Conservation (phyloP, 2,113 vertebrate species). For the Equus quagga region DNA sequence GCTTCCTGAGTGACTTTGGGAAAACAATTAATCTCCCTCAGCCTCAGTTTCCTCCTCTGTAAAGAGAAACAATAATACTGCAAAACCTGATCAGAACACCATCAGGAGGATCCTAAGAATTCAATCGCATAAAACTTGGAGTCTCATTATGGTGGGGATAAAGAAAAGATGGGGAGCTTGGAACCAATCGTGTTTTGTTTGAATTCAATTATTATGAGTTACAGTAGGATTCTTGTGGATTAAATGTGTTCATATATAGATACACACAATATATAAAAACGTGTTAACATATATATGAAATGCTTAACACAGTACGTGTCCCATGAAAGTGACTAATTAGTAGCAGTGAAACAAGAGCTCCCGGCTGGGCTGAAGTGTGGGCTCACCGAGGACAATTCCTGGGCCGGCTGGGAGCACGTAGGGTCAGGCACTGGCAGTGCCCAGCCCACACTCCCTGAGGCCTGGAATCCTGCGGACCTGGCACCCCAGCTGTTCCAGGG, state of each 20-base stretch:
- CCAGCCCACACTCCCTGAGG: neutral
- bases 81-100: neutral
- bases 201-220: neutral
- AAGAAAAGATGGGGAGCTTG: neutral
- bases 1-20: neutral
- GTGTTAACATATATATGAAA: neutral
- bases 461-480: neutral
- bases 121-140: neutral
- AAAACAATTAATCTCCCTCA: neutral
- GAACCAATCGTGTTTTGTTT: rapidly evolving
- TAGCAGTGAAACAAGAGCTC: neutral
- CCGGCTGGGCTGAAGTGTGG: neutral
- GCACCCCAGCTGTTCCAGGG: neutral
- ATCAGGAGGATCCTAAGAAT: neutral
- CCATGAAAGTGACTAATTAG: neutral
- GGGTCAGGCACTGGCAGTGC: no score
- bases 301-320: neutral
- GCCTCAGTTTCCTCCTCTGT: neutral
- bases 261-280: neutral
- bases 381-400: neutral
- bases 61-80: neutral
- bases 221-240: neutral
- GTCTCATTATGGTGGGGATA: neutral
- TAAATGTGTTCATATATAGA: neutral
- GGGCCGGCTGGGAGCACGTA: no score